Evolutionary conservation across 2,113 vertebrate genomes (phyloP), one percentile per base, ranked within the genome.

Genomic region (Menura novaehollandiae): DNA sequence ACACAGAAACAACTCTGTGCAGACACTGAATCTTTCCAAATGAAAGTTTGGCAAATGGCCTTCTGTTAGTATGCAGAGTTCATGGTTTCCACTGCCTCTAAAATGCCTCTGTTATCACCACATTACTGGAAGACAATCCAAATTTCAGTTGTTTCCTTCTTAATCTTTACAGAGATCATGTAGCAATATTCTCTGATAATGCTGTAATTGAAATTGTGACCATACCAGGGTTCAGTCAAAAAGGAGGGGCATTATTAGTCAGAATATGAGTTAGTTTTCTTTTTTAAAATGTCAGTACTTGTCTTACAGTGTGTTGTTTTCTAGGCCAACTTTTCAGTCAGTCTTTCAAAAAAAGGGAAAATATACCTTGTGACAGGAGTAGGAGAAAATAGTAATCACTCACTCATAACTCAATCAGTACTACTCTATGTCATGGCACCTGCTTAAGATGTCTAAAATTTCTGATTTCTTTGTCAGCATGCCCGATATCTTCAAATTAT

Each of bases 391-490:
- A 28, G 28, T 58, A 53, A 53, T 75, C 33, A 83, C 78, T 94
- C 91, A 69, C 27, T 71, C 76, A 88, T 44, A 53, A 44, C 55
- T 56, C 56, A 32, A 66, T 91, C 39, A 56, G 85, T 91, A 86
- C 71, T 96, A 69, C 60, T 96, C 88, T 68, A 71, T 83, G 74
- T 88, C 80, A 75, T 64, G 62, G 60, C 67, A 97, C 62, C 76
- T 96, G 76, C 82, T 92, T 82, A 96, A 81, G 33, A 80, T 78
- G 46, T 88, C 95, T 71, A 85, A 49, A 44, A 56, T 83, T 85
- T 95, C 66, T 81, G 72, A 77, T 94, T 96, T 93, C 86, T 95
- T 95, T 83, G 92, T 96, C 86, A 93, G 28, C 30, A 85, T 96
- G 91, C 63, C 87, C 97, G 76, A 44, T 79, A 41, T 73, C 93